Base-by-base conservation (phyloP, 2,113 vertebrate genomes). In the Tamias sibiricus region DNA sequence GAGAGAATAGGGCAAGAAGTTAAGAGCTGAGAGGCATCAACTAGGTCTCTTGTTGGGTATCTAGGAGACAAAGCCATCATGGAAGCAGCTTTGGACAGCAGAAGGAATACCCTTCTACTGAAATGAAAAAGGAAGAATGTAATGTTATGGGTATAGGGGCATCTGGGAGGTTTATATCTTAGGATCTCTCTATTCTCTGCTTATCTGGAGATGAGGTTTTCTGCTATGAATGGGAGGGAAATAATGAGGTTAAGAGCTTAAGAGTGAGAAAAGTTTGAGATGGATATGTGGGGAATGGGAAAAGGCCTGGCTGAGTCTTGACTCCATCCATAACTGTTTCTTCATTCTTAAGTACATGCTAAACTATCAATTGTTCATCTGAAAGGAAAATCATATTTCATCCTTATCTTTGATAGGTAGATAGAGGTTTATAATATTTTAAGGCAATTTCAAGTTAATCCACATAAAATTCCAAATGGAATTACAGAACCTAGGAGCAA, bases 401-500 rank as follows among this genome's bases (percentile, higher is more conserved):
- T 54, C 37, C 14, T 87, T 92, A 59, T 80, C 40, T 94, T 95
- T 92, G 72, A 59, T 81, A 87, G 9, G 10, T 71, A 94, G 49
- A 66, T 87, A 35, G 44, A 94, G 37, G 14, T 84, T 90, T 96
- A 76, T 90, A 86, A 81, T 94, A 92, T 42, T 95, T 95, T 28
- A 84, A 83, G 26, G 22, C 4, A 90, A 86, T 91, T 87, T 96
- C 40, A 86, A 77, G 74, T 94, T 83, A 94, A 59, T 79, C 17
- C 16, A 77, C 62, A 52, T 71, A 37, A 11, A 85, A 89, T 95
- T 71, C 32, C 49, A 91, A 83, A 85, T 80, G 83, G 32, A 71
- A 47, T 81, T 57, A 8, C 16, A 59, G 71, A 96, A 68, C 22
- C 47, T 76, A 84, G 85, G 57, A 91, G 26, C 12, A 89, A 86